Evolutionary conservation across 92 coral and sea anemone genomes (phyloP).

Genomic region (Phenganax stokvisi): DNA sequence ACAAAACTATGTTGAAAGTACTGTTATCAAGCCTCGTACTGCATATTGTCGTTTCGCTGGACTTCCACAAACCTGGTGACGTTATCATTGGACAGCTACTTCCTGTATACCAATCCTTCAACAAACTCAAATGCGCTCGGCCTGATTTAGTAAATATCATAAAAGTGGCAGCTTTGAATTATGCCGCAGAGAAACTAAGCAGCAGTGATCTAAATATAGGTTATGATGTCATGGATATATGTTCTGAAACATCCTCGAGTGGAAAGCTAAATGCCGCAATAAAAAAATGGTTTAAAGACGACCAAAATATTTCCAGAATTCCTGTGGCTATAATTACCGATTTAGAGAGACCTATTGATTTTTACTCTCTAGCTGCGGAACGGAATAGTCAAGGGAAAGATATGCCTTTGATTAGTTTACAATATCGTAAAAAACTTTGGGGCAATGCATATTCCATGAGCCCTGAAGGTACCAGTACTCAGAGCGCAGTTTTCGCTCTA

Average conservation of each 20-base stretch:
- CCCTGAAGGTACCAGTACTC: not conserved
- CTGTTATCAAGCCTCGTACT: not conserved
- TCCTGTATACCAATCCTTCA: conserved; percentile 30
- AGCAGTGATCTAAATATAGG: conserved; percentile 23
- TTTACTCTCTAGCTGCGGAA: not conserved
- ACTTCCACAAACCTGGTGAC: conserved; percentile 29
- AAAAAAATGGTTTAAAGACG: conserved; percentile 21
- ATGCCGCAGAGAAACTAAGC: conserved; percentile 42
- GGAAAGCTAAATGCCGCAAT: not conserved
- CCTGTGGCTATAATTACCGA: conserved; percentile 32
- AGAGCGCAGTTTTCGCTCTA: conserved; percentile 57
- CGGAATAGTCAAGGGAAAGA: not conserved
- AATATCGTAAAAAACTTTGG: not conserved
- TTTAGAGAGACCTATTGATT: not conserved
- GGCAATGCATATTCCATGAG: conserved; percentile 14
- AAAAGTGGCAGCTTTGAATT: conserved; percentile 51
- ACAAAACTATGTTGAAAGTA: not conserved
- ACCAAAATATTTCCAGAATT: conserved; percentile 11
- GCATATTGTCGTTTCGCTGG: not conserved
- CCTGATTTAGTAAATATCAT: conserved; percentile 42
- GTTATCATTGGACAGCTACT: conserved; percentile 45
- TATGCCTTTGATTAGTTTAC: conserved; percentile 19
- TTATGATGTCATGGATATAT: conserved; percentile 22
- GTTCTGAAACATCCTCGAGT: not conserved
- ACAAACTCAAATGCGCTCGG: conserved; percentile 30